A percentile compares a stretch with the other conserved stretches of the same genome.
phyloP scores from a whole-genome alignment of 23 tunicate genomes.

The Oikopleura vanhoeffeni region DNA sequence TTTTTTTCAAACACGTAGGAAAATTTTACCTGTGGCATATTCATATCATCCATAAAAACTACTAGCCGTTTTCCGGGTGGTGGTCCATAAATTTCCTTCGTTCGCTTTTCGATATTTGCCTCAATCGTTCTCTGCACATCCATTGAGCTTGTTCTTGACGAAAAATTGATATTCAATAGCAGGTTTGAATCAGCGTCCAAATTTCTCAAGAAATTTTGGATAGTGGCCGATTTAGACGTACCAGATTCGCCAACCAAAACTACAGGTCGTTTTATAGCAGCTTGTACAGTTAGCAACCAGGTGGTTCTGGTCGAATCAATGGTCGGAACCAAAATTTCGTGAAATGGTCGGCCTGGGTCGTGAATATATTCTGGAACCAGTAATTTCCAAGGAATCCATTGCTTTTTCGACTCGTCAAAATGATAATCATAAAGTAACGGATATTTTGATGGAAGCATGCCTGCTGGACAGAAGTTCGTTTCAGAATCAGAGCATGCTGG shows the following conservation, averaged over 20 bases:
- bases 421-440: slow-evolving; percentile 71
- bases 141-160: slow-evolving; percentile 97
- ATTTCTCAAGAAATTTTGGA: slow-evolving; percentile 53
- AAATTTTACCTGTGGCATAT: slow-evolving; percentile 75
- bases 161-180: slow-evolving; percentile 88
- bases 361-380: slow-evolving; percentile 66
- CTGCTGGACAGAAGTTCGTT: slow-evolving; percentile 44
- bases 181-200: slow-evolving; percentile 55
- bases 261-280: slow-evolving; percentile 52
- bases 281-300: slow-evolving; percentile 51
- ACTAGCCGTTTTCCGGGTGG: slow-evolving; percentile 90
- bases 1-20: too few relatives aligned
- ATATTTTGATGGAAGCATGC: slow-evolving; percentile 51
- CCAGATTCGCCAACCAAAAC: slow-evolving; percentile 98
- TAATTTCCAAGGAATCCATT: slow-evolving; percentile 82
- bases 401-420: slow-evolving; percentile 31
- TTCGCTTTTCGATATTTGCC: slow-evolving; percentile 93
- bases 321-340: slow-evolving; percentile 94
- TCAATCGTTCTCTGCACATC: slow-evolving; percentile 92
- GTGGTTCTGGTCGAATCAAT: slow-evolving; percentile 92
- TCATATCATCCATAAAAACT: slow-evolving; percentile 97
- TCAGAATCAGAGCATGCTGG: slow-evolving; percentile 17
- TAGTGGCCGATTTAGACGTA: slow-evolving; percentile 95
- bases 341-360: slow-evolving; percentile 65
- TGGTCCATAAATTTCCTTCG: slow-evolving; percentile 91